Evolutionary conservation across 2,888 invertebrate species (phyloP).

Genomic region (Eugnorisma glareosa): DNA sequence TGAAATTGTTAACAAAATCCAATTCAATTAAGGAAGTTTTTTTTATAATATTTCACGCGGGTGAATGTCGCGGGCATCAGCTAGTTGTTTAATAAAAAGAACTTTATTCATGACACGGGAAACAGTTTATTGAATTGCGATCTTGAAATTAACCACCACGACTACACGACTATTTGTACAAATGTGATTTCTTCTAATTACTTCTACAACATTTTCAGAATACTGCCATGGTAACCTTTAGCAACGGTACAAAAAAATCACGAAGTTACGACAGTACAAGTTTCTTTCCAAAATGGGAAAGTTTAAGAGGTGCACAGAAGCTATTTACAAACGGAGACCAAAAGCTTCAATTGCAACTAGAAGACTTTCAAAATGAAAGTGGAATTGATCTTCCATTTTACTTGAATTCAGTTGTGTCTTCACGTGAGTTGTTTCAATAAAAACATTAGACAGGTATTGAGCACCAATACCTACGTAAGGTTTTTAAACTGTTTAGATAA

Average conservation of each 20-base stretch:
- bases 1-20: too few relatives aligned
- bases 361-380: constrained; percentile 76
- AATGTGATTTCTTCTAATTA: not conserved
- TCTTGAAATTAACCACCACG: not conserved
- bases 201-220: constrained; percentile 68
- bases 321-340: constrained; percentile 74
- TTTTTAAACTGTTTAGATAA: too few relatives aligned
- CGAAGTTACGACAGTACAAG: constrained; percentile 71
- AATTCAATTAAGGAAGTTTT: too few relatives aligned
- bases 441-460: not conserved
- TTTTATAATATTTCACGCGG: too few relatives aligned
- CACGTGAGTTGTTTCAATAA: constrained; percentile 29
- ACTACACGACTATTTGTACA: not conserved
- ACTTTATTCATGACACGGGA: not conserved
- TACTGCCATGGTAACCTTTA: constrained; percentile 70
- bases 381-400: constrained; percentile 76
- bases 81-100: not conserved
- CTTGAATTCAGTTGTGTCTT: constrained; percentile 46
- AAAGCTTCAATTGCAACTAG: constrained; percentile 72
- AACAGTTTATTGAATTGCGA: not conserved
- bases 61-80: too few relatives aligned
- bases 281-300: constrained; percentile 84
- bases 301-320: constrained; percentile 72
- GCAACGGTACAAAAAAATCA: constrained; percentile 71
- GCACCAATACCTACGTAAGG: not conserved